Conservation (phyloP, 2,888 invertebrate species). For the Phaedon cochleariae region DNA sequence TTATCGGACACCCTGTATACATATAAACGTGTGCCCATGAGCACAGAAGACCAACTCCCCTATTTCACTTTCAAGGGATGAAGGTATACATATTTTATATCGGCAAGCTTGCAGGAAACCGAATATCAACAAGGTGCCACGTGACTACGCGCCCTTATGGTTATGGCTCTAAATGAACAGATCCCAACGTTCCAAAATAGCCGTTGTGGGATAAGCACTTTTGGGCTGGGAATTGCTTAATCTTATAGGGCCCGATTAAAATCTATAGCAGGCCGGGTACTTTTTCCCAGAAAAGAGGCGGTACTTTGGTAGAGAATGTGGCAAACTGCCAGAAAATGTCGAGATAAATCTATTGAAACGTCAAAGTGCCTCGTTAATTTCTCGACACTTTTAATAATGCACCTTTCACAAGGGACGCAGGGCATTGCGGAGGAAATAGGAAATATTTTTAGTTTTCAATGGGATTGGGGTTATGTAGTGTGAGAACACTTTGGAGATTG, state of each 20-base stretch:
- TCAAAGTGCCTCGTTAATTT: constrained; percentile 14
- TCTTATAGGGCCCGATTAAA: neutral
- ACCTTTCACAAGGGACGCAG: neutral
- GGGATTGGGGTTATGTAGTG: neutral
- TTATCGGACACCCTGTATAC: too few species aligned
- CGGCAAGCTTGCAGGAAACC: constrained; percentile 15
- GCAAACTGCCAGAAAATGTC: constrained; percentile 1
- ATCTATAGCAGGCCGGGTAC: neutral
- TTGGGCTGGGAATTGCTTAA: neutral
- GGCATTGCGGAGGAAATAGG: neutral
- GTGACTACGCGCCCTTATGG: neutral
- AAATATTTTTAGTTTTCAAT: neutral
- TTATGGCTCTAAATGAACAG: neutral
- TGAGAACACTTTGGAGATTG: neutral
- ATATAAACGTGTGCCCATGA: too few species aligned
- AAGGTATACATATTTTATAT: too few species aligned
- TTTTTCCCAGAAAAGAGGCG: constrained; percentile 15
- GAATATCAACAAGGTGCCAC: constrained; percentile 9
- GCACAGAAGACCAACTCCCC: neutral
- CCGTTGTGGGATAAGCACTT: neutral
- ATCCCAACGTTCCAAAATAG: neutral
- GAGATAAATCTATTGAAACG: constrained; percentile 20
- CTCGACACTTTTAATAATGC: constrained; percentile 8
- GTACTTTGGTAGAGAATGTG: neutral
- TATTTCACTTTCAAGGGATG: neutral